phyloP scores from a whole-genome alignment of 2,888 invertebrate species.

The Sussaba pulchella region DNA sequence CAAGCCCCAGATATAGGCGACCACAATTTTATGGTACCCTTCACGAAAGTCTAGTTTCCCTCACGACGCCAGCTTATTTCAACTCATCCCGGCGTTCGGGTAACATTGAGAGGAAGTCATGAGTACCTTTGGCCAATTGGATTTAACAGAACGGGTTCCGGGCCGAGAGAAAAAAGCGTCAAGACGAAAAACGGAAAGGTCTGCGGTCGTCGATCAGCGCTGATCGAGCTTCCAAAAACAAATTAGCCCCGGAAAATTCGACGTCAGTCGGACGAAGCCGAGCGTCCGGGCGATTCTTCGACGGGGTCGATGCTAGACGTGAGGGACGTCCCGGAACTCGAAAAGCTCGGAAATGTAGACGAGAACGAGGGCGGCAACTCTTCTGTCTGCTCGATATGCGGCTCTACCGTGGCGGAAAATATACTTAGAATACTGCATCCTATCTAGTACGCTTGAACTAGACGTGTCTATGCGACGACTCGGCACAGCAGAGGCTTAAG shows the following conservation, averaged over 20 bases:
- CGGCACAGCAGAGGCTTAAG: conserved; percentile 6
- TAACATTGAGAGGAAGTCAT: too few species aligned
- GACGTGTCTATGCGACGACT: not conserved
- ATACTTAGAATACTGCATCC: not conserved
- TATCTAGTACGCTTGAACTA: not conserved
- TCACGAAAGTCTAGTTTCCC: too few species aligned
- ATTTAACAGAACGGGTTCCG: not conserved
- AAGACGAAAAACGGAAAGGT: conserved; percentile 30
- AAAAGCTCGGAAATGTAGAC: conserved; percentile 21
- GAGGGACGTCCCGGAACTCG: conserved; percentile 53
- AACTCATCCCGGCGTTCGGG: too few species aligned
- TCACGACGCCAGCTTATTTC: too few species aligned
- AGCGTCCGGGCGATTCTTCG: not conserved
- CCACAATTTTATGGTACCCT: too few species aligned
- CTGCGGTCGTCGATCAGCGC: conserved; percentile 8
- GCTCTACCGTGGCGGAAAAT: conserved; percentile 2
- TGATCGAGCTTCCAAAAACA: conserved; percentile 40
- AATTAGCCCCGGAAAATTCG: conserved; percentile 46
- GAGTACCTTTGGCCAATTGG: not conserved
- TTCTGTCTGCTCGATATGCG: conserved; percentile 31
- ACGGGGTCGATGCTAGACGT: conserved; percentile 3
- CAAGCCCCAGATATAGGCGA: too few species aligned
- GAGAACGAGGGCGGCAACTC: not conserved
- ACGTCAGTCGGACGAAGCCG: conserved; percentile 10
- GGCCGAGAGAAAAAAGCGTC: not conserved